Base-by-base conservation (phyloP, 2,888 invertebrate species). In the Rhopalosiphum nymphaeae region DNA sequence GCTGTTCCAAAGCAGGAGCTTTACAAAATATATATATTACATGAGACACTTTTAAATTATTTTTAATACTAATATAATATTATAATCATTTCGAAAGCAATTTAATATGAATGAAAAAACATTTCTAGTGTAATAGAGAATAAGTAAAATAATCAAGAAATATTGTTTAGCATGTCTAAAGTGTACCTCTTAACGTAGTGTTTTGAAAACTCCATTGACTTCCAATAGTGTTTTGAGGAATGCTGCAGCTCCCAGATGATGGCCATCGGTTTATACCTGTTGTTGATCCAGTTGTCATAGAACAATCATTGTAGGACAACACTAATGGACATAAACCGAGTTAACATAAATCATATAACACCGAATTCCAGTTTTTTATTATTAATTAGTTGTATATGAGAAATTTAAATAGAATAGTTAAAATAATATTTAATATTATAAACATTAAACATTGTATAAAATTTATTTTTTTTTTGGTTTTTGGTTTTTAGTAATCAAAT, bases 291-390 rank as follows among this genome's bases (percentile, higher is more conserved):
- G 90, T 94, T 10, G 93, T 85, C 93, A 94, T 94, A 11, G 93
- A 94, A 91, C 93, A 94, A 90, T 94, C 93, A 7, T 94, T 94
- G 46, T 94, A 94, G 42, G 93, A 94, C 57, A 94, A 57, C 57
- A 94, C 93, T 94, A 91, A 9, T 57, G 57, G 49, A 91, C 46
- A 85, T 78, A 78, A 11, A 61, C 9, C 36, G 11, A 42, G 42
- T 67, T 88, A 92, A 53, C 13, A 67, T 7, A 29, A 56, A 36
- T 78, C 9, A 36, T 25, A 0, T 78, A 67, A 78, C 36, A 36
- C 36, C 36, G 7, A 78, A 1, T 21, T 1, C 21, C 78, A 16
- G n/a, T n/a, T 16, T 5, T 67, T 21, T 36, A 78, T 36, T 36
- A 7, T 46, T 44, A 44, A 44, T 36, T 78, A 7, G 36, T 78